A percentile compares a stretch with the other conserved stretches of the same genome.
phyloP scores from a whole-genome alignment of 2,888 invertebrate species.

The Agrotis ipsilon region DNA sequence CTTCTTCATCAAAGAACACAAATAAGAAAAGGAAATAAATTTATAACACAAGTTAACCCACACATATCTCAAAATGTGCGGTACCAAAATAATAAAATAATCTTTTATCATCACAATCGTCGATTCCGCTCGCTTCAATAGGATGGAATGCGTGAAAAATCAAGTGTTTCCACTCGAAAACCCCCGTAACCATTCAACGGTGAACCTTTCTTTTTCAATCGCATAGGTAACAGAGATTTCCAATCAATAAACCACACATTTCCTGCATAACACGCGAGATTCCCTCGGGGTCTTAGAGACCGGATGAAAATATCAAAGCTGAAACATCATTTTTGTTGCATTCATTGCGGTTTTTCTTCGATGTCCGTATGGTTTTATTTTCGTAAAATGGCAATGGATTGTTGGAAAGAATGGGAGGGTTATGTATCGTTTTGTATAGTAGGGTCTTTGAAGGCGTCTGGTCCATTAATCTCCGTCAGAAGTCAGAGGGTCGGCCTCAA shows the following conservation, averaged over 20 bases:
- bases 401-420: constrained; percentile 20
- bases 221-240: constrained; percentile 67
- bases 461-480: constrained; percentile 82
- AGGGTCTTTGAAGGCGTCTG: constrained; percentile 54
- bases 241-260: constrained; percentile 75
- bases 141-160: constrained; percentile 58
- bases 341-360: constrained; percentile 47
- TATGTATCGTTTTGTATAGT: constrained; percentile 53
- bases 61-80: constrained; percentile 22
- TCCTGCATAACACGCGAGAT: constrained; percentile 68
- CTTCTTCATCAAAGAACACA: not conserved
- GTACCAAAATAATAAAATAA: constrained; percentile 52
- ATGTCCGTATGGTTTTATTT: constrained; percentile 3
- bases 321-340: constrained; percentile 26
- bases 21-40: not conserved
- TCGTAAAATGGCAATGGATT: constrained; percentile 41
- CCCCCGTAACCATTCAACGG: constrained; percentile 44
- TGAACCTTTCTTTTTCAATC: constrained; percentile 62
- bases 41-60: constrained; percentile 10
- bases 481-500: constrained; percentile 82
- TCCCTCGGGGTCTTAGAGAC: constrained; percentile 57
- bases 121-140: constrained; percentile 54
- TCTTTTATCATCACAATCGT: constrained; percentile 54
- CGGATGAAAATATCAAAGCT: constrained; percentile 35
- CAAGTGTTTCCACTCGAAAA: constrained; percentile 62